Evolutionary conservation across 2,888 invertebrate genomes (phyloP), one percentile per base, ranked within the genome.

Genomic region (Hydrotaea diabolus): DNA sequence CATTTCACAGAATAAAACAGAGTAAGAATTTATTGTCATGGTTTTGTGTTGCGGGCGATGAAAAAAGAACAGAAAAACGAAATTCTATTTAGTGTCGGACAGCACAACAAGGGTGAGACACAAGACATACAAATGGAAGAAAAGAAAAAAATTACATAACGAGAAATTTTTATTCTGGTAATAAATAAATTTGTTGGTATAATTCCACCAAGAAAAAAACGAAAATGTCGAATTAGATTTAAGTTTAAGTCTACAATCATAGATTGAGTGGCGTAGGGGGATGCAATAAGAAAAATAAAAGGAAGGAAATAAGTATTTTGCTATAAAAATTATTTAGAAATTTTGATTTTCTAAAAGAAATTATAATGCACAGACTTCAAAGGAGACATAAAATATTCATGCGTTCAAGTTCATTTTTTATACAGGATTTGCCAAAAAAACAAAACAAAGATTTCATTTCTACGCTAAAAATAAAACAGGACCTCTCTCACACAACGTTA

Each of bases 371-470:
- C 83, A 83, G 85, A n/a, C 46, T 79, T 69, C 66, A 69, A 77
- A 77, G 86, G 87, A 86, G 83, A 87, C 86, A 86, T 86, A 86
- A 85, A 87, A 87, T 89, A 90, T 86, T 86, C 87, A 87, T 87
- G 86, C 87, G 86, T 87, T 86, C 86, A 87, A 86, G 86, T 87
- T 87, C 86, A 86, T 87, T 87, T 87, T 92, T 91, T 89, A 92
- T 89, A 89, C 92, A 92, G 91, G 92, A 90, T 86, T 85, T 87
- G 75, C 85, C 82, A 78, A 85, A 83, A 86, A 86, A 31, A 69
- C 82, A 86, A 86, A 31, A 69, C 82, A 83, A 81, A 82, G 76
- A 74, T 82, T 85, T 82, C 73, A 83, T 87, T 87, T 74, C 80
- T 82, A 83, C 85, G 86, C 82, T 55, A 79, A 82, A 62, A 80